These are phyloP conservation scores for Aurelia coerulea DNA, from an alignment of 30 jellyfish, hydroid and myxozoan species.

Conservation along the genomic window DNA sequence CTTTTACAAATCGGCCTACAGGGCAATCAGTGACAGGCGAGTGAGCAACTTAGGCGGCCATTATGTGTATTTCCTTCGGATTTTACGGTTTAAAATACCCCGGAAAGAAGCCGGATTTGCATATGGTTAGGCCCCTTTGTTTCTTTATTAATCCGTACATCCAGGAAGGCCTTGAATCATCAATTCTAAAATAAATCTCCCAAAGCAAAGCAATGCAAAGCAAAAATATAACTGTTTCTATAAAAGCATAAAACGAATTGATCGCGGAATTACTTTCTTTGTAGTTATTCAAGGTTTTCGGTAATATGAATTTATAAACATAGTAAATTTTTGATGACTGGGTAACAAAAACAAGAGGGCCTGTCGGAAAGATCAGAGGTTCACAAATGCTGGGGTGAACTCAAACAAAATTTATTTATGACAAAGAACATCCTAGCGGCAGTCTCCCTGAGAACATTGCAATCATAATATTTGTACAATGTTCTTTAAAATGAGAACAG, in stretches of 20 bases:
- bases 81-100: no score
- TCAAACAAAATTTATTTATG: not conserved
- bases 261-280: slow-evolving; percentile 1
- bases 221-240: slow-evolving; percentile 12
- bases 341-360: slow-evolving; percentile 23
- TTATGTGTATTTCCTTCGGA: no score
- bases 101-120: no score
- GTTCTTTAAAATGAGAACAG: no score
- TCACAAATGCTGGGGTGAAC: no score
- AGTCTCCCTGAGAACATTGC: not conserved
- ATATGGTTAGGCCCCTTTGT: no score
- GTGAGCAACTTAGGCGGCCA: no score
- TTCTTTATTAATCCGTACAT: no score
- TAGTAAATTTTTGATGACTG: slow-evolving; percentile 50
- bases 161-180: no score
- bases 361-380: slow-evolving; percentile 40
- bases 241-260: not conserved
- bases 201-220: not conserved
- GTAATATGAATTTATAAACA: slow-evolving; percentile 6
- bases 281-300: slow-evolving; percentile 20
- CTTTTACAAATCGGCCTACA: no score
- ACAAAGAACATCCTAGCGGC: not conserved
- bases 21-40: no score
- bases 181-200: not conserved
- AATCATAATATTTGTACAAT: not conserved